These are phyloP conservation scores for Coptodon bakossiorum DNA, from an alignment of 2,113 vertebrate species.

Conservation along the genomic window DNA sequence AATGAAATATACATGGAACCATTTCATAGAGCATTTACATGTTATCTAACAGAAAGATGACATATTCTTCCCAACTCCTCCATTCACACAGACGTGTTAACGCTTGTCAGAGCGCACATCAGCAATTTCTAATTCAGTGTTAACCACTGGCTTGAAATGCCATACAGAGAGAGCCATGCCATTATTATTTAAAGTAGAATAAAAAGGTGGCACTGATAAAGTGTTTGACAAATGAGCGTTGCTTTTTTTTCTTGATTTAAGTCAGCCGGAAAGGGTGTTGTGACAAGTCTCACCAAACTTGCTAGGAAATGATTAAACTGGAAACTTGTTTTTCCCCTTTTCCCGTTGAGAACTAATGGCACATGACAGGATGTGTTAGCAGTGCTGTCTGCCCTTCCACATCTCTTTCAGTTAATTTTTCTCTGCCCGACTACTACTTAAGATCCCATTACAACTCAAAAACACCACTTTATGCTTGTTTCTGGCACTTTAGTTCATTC, in stretches of 20 bases:
- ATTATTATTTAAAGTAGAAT: not conserved
- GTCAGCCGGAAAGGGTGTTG: constrained; percentile 2
- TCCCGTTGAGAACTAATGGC: constrained; percentile 21
- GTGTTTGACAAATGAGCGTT: not conserved
- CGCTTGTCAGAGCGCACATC: not conserved
- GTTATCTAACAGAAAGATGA: not conserved
- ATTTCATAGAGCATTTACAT: not conserved
- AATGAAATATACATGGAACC: constrained; percentile 54
- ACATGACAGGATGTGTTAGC: constrained; percentile 37
- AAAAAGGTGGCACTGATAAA: not conserved
- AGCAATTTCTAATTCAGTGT: not conserved
- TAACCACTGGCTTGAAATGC: not conserved
- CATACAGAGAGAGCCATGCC: not conserved
- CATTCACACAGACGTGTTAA: not conserved
- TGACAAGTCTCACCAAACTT: constrained; percentile 15
- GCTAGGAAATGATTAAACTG: constrained; percentile 16
- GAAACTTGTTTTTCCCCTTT: constrained; percentile 30
- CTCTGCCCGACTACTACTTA: not conserved
- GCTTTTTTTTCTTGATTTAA: constrained; percentile 4
- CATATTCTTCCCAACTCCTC: not conserved
- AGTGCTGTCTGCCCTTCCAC: not conserved
- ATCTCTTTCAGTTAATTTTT: constrained; percentile 11
- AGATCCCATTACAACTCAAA: not conserved
- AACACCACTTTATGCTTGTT: not conserved
- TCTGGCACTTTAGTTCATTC: not conserved